These are phyloP conservation scores for Microplitis deprimator DNA, from an alignment of 2,888 invertebrate species.

Conservation along the genomic window DNA sequence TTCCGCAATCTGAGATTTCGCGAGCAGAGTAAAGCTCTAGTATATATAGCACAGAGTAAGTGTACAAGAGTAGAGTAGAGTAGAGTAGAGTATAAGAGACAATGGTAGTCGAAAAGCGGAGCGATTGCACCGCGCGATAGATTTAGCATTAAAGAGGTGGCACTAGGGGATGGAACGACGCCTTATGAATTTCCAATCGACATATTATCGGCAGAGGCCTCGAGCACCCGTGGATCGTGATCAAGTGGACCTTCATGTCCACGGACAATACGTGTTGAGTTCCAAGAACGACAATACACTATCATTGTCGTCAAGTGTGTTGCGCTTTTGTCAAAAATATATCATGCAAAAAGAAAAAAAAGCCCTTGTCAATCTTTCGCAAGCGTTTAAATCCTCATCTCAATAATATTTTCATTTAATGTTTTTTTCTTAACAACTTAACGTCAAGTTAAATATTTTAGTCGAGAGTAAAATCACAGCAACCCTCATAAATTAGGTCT, in stretches of 20 bases:
- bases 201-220: conserved; percentile 67
- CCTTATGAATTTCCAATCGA: conserved; percentile 70
- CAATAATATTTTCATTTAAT: neutral
- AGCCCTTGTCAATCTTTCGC: neutral
- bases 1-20: conserved; percentile 33
- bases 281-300: conserved; percentile 67
- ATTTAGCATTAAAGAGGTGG: conserved; percentile 24
- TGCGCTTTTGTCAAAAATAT: conserved; percentile 69
- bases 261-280: conserved; percentile 67
- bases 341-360: conserved; percentile 15
- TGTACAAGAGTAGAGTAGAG: neutral
- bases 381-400: neutral
- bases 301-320: conserved; percentile 59
- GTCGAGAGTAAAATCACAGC: too few species aligned
- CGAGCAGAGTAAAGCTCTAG: neutral
- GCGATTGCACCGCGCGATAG: conserved; percentile 41
- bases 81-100: conserved; percentile 28
- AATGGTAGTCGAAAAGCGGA: conserved; percentile 30
- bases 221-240: conserved; percentile 69
- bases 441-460: too few species aligned
- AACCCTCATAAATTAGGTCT: neutral
- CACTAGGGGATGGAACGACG: conserved; percentile 51
- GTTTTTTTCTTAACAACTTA: neutral
- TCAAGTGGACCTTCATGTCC: conserved; percentile 71
- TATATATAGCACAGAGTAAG: neutral